Evolutionary conservation across 2,797 vertebrate genomes (phyloP), one percentile per base, ranked within the genome.

Genomic region (Eulemur albifrons): DNA sequence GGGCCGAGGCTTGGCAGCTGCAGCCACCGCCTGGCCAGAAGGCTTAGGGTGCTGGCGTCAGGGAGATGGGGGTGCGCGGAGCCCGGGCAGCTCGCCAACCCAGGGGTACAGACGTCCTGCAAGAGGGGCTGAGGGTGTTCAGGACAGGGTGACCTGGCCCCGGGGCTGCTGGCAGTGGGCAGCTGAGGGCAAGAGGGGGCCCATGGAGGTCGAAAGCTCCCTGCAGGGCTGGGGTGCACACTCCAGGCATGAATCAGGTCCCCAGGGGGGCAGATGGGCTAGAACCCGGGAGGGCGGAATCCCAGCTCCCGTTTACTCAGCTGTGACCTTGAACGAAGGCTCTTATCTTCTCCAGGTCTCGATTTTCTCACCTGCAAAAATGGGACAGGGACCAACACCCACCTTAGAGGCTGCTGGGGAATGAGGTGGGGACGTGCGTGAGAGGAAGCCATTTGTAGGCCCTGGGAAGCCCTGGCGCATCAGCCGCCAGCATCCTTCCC

Each of bases 101-200:
- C 5, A 1, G 82, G 12, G 32, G 10, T 2, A 5, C 0, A 45
- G 27, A 57, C 32, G 40, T 38, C 0, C 2, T 63, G 17, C 21
- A 1, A 43, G 7, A 6, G 17, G 3, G 40, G 11, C 25, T 73
- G 54, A 91, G 35, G 52, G 69, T 35, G 23, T 52, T 5, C 0
- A 7, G 12, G 32, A 45, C 1, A 2, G 32, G 1, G 15, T 4
- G 11, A 20, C 52, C 32, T 2, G 3, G 32, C 52, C 10, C 10
- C 7, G 17, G n/a, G 40, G 1, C 52, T 12, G 40, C 67, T 50
- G 52, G 63, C 3, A 15, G 1, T 17, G 48, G 79, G 32, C 13
- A 12, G 50, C 48, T n/a, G 30, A n/a, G 81, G 35, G 59, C 32
- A 40, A 30, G 59, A n/a, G 77, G 2, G 54, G 20, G 8, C 54